phyloP scores from a whole-genome alignment of 2,113 vertebrate species.

The Tetrao urogallus region DNA sequence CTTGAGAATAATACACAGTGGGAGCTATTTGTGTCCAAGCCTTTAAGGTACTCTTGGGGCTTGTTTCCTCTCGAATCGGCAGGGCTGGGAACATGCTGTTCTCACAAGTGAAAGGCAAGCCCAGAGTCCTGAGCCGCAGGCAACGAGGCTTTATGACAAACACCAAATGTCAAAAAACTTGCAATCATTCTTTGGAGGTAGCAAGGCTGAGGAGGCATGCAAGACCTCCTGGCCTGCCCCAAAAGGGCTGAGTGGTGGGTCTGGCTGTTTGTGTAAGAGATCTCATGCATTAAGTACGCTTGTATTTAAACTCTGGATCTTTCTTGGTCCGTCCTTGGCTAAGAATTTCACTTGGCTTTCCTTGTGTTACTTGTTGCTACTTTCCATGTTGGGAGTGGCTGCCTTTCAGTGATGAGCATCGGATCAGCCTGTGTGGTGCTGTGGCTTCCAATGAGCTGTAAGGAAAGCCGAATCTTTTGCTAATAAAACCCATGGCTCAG shows the following conservation, averaged over 20 bases:
- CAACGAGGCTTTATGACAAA: neutral
- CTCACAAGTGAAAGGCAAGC: neutral
- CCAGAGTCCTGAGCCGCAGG: neutral
- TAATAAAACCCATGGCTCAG: neutral
- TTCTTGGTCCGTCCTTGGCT: neutral
- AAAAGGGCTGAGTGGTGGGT: neutral
- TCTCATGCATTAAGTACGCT: rapidly evolving
- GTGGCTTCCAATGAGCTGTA: neutral
- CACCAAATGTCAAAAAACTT: neutral
- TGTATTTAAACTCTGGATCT: neutral
- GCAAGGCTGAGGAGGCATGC: neutral
- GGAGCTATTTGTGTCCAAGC: slow-evolving; percentile 5
- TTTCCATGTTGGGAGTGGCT: slow-evolving; percentile 9
- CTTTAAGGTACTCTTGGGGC: slow-evolving; percentile 49
- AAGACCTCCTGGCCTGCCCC: neutral
- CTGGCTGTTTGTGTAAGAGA: neutral
- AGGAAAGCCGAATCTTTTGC: neutral
- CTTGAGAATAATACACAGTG: slow-evolving; percentile 54
- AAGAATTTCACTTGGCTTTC: neutral
- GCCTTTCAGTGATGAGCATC: neutral
- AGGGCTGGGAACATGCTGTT: slow-evolving; percentile 23
- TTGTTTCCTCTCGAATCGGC: slow-evolving; percentile 25
- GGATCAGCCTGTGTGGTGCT: neutral
- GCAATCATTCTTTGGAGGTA: neutral
- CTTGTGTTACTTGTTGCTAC: neutral